Percentiles rank a stretch among this genome's conserved stretches.
Evolutionary conservation across 2,888 invertebrate genomes (phyloP).

Genomic region (Mylabris sibirica): DNA sequence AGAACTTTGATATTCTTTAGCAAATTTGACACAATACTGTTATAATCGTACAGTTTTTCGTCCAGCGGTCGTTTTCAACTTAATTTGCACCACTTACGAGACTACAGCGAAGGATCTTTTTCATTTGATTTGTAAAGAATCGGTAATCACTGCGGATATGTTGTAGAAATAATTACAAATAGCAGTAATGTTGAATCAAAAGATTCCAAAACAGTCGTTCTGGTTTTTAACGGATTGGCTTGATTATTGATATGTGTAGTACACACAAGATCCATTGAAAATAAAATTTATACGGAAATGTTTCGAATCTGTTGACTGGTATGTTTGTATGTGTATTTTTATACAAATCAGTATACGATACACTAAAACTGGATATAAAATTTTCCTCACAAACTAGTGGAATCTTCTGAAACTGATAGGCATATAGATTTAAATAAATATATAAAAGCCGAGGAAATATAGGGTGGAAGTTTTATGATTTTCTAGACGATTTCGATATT

Average conservation of each 20-base stretch:
- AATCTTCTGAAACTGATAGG: not conserved
- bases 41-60: no score
- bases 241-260: not conserved
- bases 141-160: not conserved
- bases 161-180: not conserved
- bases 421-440: not conserved
- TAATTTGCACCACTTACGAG: no score
- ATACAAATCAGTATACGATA: constrained; percentile 31
- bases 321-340: constrained; percentile 11
- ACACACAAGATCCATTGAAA: not conserved
- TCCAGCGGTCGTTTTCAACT: no score
- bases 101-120: no score
- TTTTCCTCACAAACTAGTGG: constrained; percentile 20
- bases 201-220: not conserved
- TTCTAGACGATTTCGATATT: not conserved
- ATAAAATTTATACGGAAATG: constrained; percentile 16
- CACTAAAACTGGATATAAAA: constrained; percentile 34
- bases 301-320: constrained; percentile 27
- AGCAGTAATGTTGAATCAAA: not conserved
- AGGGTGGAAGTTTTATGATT: not conserved
- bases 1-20: not conserved
- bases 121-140: not conserved
- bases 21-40: no score
- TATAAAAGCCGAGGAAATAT: not conserved
- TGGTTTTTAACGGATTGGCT: not conserved